These are phyloP conservation scores for Megathymus violae DNA, from an alignment of 1,140 invertebrate genomes.

Conservation along the genomic window DNA sequence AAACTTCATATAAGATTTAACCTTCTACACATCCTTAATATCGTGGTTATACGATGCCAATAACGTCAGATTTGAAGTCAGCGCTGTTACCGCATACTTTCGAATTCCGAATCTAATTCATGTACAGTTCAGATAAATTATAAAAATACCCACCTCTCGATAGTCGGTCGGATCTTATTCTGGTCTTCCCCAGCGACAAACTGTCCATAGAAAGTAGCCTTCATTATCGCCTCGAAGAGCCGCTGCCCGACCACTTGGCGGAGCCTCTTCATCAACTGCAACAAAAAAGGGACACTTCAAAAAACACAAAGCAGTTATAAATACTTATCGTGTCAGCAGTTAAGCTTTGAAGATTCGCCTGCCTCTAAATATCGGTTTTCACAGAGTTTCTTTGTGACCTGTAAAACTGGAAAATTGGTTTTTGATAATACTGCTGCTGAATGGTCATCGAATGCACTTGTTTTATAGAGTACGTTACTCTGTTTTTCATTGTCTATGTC, in stretches of 20 bases:
- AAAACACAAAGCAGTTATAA: not conserved
- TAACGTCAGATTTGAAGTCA: too few relatives aligned
- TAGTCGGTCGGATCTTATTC: conserved; percentile 92
- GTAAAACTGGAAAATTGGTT: too few relatives aligned
- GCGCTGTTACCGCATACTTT: too few relatives aligned
- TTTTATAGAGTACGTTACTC: too few relatives aligned
- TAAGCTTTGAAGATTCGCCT: not conserved
- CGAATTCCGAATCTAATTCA: too few relatives aligned
- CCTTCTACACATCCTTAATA: too few relatives aligned
- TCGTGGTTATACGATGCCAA: too few relatives aligned
- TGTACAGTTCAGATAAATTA: too few relatives aligned
- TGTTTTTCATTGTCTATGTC: too few relatives aligned
- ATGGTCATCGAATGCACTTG: too few relatives aligned
- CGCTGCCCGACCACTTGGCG: conserved; percentile 92
- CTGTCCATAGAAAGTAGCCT: conserved; percentile 98
- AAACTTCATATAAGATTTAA: too few relatives aligned
- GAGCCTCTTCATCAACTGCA: conserved; percentile 94
- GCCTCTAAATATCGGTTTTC: not conserved
- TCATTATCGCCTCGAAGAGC: conserved; percentile 95
- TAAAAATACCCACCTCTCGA: conserved; percentile 86
- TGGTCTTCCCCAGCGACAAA: conserved; percentile 98
- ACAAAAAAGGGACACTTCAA: conserved; percentile 30
- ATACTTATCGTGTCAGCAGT: not conserved
- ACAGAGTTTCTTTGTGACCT: not conserved
- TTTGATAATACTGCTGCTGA: too few relatives aligned